phyloP scores from a whole-genome alignment of 37 sponge, comb jelly and placozoan genomes.

The Oscarella lobularis region DNA sequence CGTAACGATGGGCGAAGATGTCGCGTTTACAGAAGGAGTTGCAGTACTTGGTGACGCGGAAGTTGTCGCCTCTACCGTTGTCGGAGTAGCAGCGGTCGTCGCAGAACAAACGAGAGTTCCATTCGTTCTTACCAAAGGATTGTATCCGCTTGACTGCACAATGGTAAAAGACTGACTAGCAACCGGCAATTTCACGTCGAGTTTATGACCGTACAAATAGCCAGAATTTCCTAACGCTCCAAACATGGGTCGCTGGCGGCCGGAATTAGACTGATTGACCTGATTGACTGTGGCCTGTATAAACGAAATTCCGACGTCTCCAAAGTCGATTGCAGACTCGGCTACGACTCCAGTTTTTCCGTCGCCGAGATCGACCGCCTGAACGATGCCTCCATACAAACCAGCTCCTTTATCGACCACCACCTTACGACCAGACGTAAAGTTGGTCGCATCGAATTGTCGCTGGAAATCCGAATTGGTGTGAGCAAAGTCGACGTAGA shows the following conservation, averaged over 20 bases:
- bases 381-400: conserved; percentile 38
- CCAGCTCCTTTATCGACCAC: conserved; percentile 6
- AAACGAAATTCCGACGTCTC: conserved; percentile 35
- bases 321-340: conserved; percentile 12
- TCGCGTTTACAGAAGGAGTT: background rate
- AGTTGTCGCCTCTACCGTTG: background rate
- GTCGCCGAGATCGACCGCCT: conserved; percentile 17
- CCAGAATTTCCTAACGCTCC: conserved; percentile 7
- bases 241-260: conserved; percentile 27
- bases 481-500: conserved; percentile 34
- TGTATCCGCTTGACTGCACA: conserved; percentile 24
- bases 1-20: background rate
- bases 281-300: conserved; percentile 48
- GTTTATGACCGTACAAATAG: conserved; percentile 1
- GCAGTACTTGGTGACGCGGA: background rate
- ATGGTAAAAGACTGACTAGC: conserved; percentile 2
- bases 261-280: conserved; percentile 4
- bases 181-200: conserved; percentile 12
- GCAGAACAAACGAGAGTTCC: conserved; percentile 4
- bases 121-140: conserved; percentile 24
- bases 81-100: background rate
- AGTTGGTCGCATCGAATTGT: conserved; percentile 21
- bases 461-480: conserved; percentile 20
- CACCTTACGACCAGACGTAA: conserved; percentile 14
- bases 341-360: conserved; percentile 22